phyloP scores from a whole-genome alignment of 2,113 vertebrate species.

The Cercopithecus mona region DNA sequence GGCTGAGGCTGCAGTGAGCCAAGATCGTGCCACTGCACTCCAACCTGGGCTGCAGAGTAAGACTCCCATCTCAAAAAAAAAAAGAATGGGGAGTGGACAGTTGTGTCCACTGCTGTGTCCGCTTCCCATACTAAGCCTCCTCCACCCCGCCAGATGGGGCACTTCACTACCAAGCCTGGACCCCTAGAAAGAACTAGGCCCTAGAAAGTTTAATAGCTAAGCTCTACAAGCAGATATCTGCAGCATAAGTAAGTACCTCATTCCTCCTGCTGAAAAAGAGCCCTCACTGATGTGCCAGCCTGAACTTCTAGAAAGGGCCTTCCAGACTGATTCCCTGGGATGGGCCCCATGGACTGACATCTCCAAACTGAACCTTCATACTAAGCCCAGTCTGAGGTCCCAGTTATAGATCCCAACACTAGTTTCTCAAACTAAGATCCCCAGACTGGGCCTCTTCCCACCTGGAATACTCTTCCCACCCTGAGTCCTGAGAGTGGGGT shows the following conservation, averaged over 20 bases:
- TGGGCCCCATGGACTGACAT: not conserved
- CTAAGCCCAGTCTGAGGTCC: not conserved
- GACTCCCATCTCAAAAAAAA: not conserved
- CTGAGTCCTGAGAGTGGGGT: not conserved
- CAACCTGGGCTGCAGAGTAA: not conserved
- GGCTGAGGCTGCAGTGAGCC: not conserved
- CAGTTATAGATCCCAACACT: not conserved
- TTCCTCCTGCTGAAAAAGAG: not conserved
- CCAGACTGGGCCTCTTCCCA: not conserved
- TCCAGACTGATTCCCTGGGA: not conserved
- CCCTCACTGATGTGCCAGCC: not conserved
- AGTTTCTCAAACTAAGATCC: not conserved
- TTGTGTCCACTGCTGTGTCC: not conserved
- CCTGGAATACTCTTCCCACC: not conserved
- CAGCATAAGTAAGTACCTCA: not conserved
- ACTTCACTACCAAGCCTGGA: not conserved
- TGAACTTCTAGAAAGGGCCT: not conserved
- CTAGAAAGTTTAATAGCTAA: slow-evolving; percentile 1
- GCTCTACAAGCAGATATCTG: not conserved
- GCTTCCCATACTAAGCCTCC: not conserved
- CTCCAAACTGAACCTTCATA: not conserved
- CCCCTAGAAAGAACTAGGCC: slow-evolving; percentile 17
- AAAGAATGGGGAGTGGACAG: not conserved
- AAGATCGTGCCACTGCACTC: not conserved
- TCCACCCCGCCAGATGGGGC: not conserved